Evolutionary conservation across 2,888 invertebrate genomes (phyloP).

Genomic region (Mesorhabditis sp.): DNA sequence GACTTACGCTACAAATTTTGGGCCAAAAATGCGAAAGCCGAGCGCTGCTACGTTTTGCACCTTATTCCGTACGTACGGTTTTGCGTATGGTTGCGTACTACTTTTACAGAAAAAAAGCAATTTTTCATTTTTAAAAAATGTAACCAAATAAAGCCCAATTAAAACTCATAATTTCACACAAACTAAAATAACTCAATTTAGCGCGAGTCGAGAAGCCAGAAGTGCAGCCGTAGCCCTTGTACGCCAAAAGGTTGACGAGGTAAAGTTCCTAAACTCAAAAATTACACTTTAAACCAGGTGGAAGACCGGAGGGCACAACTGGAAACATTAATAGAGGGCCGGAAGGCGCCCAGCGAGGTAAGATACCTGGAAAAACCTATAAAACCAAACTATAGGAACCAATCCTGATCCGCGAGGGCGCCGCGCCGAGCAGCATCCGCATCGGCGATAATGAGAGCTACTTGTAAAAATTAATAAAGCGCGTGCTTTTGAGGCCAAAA

Average conservation of each 20-base stretch:
- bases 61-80: neutral
- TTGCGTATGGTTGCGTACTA: no score
- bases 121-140: no score
- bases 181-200: neutral
- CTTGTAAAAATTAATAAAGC: neutral
- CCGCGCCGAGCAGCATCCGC: neutral
- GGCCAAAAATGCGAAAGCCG: neutral
- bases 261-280: neutral
- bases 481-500: neutral
- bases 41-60: neutral
- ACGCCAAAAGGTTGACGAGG: neutral
- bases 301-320: neutral
- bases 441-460: constrained; percentile 4
- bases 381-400: neutral
- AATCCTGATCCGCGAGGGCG: neutral
- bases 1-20: neutral
- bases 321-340: neutral
- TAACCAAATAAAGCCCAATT: no score
- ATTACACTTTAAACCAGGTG: neutral
- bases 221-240: neutral
- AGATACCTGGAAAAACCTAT: neutral
- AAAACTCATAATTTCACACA: no score
- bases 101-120: no score
- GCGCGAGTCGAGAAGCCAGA: constrained; percentile 2
- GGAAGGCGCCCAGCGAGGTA: neutral